phyloP scores from a whole-genome alignment of 64 coral and sea anemone species.

The Montipora foliosa region DNA sequence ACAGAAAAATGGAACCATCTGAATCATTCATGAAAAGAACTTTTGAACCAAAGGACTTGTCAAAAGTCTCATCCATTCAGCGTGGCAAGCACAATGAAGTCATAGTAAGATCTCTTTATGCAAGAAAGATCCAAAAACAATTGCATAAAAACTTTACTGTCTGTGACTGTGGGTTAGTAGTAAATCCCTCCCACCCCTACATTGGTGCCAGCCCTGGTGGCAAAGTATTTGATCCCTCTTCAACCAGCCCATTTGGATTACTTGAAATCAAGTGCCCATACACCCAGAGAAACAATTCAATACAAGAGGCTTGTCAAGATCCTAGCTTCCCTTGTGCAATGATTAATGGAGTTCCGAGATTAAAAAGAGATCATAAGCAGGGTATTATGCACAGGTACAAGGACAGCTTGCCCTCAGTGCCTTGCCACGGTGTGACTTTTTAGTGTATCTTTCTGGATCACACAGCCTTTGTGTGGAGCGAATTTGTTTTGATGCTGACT shows the following conservation, averaged over 20 bases:
- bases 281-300: conserved; percentile 16
- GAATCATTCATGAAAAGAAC: conserved; percentile 14
- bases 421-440: conserved; percentile 69
- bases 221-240: neutral
- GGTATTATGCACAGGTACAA: conserved; percentile 56
- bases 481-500: conserved; percentile 49
- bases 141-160: conserved; percentile 19
- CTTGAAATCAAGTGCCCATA: neutral
- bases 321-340: conserved; percentile 24
- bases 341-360: neutral
- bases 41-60: conserved; percentile 42
- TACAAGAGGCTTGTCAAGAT: conserved; percentile 39
- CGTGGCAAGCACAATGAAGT: conserved; percentile 15
- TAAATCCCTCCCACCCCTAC: neutral
- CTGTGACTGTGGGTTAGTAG: conserved; percentile 1
- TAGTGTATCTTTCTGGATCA: conserved; percentile 65
- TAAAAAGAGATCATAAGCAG: conserved; percentile 20
- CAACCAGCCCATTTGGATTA: neutral
- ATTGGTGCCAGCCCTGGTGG: conserved; percentile 3
- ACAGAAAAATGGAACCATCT: conserved; percentile 11
- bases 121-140: conserved; percentile 9
- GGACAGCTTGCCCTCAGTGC: conserved; percentile 78
- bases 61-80: conserved; percentile 6
- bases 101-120: conserved; percentile 27
- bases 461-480: conserved; percentile 50